Conservation (phyloP, 2,797 vertebrate species). For the Thalassophryne amazonica region DNA sequence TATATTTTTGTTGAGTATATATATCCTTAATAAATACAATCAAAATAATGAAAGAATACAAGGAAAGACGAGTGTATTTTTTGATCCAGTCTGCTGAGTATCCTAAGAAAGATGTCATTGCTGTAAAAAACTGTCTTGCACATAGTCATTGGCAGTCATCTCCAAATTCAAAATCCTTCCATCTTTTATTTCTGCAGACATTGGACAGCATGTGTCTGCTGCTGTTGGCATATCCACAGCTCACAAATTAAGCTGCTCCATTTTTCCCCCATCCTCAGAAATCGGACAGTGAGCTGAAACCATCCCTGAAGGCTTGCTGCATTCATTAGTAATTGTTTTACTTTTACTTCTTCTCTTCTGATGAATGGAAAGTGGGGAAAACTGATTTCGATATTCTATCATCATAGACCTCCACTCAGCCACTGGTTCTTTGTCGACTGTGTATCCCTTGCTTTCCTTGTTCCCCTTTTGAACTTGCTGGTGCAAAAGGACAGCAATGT, state of each 20-base stretch:
- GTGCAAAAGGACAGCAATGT: not conserved
- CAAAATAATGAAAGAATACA: too few species aligned
- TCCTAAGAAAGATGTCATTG: too few species aligned
- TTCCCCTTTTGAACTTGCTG: not conserved
- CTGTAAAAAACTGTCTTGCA: too few species aligned
- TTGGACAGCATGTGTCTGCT: conserved; percentile 21
- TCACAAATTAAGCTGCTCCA: conserved; percentile 42
- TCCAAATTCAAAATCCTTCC: conserved; percentile 19
- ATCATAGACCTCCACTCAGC: too few species aligned
- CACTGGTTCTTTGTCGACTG: too few species aligned
- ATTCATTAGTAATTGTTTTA: conserved; percentile 38
- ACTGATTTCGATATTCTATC: too few species aligned
- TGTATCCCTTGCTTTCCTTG: not conserved
- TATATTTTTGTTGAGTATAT: too few species aligned
- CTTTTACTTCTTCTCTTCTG: conserved; percentile 34
- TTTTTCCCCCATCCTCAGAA: conserved; percentile 16
- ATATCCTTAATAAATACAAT: too few species aligned
- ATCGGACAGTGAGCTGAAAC: conserved; percentile 32
- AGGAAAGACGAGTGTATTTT: too few species aligned
- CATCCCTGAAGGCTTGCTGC: conserved; percentile 30
- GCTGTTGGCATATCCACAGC: conserved; percentile 38
- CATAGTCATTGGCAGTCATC: conserved; percentile 15
- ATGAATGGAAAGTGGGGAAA: conserved; percentile 33
- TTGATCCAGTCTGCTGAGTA: too few species aligned
- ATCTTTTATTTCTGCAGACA: conserved; percentile 5